Evolutionary conservation across 2,888 invertebrate species (phyloP).

Genomic region (Drosophila subquinaria): DNA sequence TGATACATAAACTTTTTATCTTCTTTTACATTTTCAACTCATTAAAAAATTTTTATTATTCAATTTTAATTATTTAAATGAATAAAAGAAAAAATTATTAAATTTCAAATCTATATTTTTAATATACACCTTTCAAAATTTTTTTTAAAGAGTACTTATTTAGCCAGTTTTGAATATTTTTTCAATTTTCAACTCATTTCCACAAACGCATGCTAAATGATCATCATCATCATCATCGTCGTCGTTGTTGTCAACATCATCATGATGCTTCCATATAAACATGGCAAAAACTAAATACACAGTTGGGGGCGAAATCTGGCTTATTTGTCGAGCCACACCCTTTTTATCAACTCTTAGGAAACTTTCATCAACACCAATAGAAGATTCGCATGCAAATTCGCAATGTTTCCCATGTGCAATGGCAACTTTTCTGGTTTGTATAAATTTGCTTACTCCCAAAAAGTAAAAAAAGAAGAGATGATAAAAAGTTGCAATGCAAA

Average conservation of each 20-base stretch:
- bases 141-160: conserved; percentile 11
- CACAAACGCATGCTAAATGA: conserved; percentile 55
- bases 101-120: neutral
- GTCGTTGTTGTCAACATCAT: conserved; percentile 7
- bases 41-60: too few species aligned
- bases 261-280: conserved; percentile 9
- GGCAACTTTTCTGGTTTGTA: conserved; percentile 61
- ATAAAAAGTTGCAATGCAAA: conserved; percentile 41
- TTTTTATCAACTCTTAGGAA: conserved; percentile 58
- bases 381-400: conserved; percentile 73
- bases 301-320: conserved; percentile 25
- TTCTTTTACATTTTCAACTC: too few species aligned
- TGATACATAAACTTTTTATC: neutral
- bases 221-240: conserved; percentile 23
- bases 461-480: conserved; percentile 15
- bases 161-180: conserved; percentile 9
- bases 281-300: conserved; percentile 20
- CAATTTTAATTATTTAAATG: too few species aligned
- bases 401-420: conserved; percentile 57
- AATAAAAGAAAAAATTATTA: too few species aligned
- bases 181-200: conserved; percentile 64
- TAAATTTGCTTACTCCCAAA: conserved; percentile 42
- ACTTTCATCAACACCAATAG: conserved; percentile 72
- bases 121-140: neutral
- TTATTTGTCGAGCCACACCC: conserved; percentile 49